Conservation (phyloP, 2,888 invertebrate genomes). For the Smittia aterrima region DNA sequence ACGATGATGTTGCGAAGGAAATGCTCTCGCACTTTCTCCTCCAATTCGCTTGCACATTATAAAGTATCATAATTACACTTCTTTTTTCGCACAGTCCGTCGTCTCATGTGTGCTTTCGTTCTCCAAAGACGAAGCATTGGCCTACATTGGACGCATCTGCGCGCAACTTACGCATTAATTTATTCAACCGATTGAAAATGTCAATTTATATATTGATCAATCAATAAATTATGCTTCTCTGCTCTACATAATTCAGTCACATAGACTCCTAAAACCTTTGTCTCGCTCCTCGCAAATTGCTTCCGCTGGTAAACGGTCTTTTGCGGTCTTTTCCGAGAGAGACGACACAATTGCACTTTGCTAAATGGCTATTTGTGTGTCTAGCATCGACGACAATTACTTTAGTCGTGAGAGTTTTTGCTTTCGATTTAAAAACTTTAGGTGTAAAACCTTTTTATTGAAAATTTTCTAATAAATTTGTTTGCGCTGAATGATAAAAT, state of each 20-base stretch:
- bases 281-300: neutral
- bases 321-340: too few species aligned
- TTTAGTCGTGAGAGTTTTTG: neutral
- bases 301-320: neutral
- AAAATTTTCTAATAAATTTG: neutral
- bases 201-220: conserved; percentile 33
- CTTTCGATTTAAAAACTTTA: neutral
- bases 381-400: neutral
- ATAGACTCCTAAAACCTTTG: neutral
- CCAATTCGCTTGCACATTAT: conserved; percentile 24
- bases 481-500: neutral
- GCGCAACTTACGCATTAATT: conserved; percentile 21
- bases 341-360: neutral
- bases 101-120: neutral
- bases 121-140: conserved; percentile 7
- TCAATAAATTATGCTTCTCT: conserved; percentile 29
- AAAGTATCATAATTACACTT: conserved; percentile 34
- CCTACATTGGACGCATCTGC: conserved; percentile 21
- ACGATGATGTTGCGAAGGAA: conserved; percentile 33
- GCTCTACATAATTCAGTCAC: conserved; percentile 26
- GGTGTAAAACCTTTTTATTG: neutral
- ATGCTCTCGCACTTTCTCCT: conserved; percentile 33
- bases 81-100: conserved; percentile 27
- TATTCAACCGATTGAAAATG: conserved; percentile 16
- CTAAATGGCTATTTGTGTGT: neutral